phyloP scores from a whole-genome alignment of 2,797 vertebrate genomes.

The Limnodromus scolopaceus region DNA sequence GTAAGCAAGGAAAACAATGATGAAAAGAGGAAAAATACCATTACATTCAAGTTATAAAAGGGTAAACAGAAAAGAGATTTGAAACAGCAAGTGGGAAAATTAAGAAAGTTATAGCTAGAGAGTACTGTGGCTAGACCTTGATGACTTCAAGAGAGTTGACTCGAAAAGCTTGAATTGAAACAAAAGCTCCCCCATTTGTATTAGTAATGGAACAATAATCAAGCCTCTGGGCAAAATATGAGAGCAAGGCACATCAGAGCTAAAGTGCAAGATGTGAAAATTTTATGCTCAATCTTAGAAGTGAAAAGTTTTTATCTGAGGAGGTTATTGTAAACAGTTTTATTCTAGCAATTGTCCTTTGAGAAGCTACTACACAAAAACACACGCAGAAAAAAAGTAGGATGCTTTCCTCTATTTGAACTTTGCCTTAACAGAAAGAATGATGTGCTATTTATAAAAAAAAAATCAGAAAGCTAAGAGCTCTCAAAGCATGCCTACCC shows the following conservation, averaged over 20 bases:
- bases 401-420: neutral
- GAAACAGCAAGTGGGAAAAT: neutral
- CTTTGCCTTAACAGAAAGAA: neutral
- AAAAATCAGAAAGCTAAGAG: neutral
- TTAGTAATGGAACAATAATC: constrained; percentile 7
- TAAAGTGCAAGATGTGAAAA: neutral
- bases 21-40: neutral
- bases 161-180: constrained; percentile 1
- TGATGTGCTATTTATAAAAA: neutral
- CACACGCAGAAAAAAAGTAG: neutral
- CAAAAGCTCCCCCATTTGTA: constrained; percentile 21
- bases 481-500: neutral
- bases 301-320: constrained; percentile 17
- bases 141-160: neutral
- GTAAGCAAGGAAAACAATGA: neutral
- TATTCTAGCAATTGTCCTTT: constrained; percentile 44
- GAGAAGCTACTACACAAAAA: constrained; percentile 19
- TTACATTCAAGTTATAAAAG: neutral
- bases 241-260: neutral
- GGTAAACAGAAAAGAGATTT: neutral
- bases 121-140: neutral
- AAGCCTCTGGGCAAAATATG: constrained; percentile 16
- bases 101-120: neutral
- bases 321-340: constrained; percentile 25
- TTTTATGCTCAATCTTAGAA: neutral